Percentiles rank a stretch among this genome's conserved stretches.
phyloP scores from a whole-genome alignment of 1,140 invertebrate genomes.

The Arion vulgaris region DNA sequence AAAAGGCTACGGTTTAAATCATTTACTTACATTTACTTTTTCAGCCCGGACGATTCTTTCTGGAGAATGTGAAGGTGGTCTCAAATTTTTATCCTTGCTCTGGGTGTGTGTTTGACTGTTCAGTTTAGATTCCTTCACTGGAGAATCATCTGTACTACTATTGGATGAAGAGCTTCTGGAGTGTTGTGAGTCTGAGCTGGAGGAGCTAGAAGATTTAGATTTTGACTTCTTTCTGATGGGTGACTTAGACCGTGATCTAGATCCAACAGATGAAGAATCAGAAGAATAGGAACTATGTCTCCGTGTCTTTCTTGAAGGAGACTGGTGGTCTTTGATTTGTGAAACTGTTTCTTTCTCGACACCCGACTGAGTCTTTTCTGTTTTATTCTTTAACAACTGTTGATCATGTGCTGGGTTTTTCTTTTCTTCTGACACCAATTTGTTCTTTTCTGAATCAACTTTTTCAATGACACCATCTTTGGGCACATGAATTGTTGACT shows the following conservation, averaged over 20 bases:
- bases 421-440: too few relatives aligned
- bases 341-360: not conserved
- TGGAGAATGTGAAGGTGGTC: not conserved
- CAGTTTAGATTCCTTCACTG: not conserved
- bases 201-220: conserved; percentile 38
- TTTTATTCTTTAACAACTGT: not conserved
- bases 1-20: too few relatives aligned
- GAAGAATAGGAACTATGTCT: conserved; percentile 1
- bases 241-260: conserved; percentile 22
- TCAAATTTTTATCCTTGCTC: not conserved
- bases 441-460: not conserved
- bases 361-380: not conserved
- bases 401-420: too few relatives aligned
- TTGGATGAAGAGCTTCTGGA: conserved; percentile 52
- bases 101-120: not conserved
- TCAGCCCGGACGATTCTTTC: not conserved
- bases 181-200: conserved; percentile 37
- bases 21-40: not conserved
- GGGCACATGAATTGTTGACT: too few relatives aligned
- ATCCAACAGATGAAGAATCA: conserved; percentile 10
- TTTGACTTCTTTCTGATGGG: not conserved
- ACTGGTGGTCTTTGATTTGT: not conserved
- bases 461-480: not conserved
- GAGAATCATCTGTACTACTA: conserved; percentile 19
- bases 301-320: not conserved